These are phyloP conservation scores for Rhynchophorus ferrugineus DNA, from an alignment of 1,140 invertebrate genomes.

Conservation along the genomic window DNA sequence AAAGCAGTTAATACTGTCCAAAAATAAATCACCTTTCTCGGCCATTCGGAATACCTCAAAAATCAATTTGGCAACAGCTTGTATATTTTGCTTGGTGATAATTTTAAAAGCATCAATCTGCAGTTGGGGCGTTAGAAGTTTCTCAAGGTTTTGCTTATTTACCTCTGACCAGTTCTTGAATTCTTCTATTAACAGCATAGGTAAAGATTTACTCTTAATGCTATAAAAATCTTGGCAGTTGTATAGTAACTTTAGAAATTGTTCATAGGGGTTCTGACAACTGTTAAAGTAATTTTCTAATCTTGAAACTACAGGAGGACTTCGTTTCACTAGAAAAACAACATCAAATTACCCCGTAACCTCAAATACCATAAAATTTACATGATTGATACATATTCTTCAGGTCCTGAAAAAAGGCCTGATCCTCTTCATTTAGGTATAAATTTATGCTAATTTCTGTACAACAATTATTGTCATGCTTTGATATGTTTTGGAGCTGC, in stretches of 20 bases:
- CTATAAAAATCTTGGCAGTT: slow-evolving; percentile 51
- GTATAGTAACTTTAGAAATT: slow-evolving; percentile 47
- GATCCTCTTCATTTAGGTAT: slow-evolving; percentile 23
- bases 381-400: slow-evolving; percentile 28
- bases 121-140: slow-evolving; percentile 44
- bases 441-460: slow-evolving; percentile 23
- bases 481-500: slow-evolving; percentile 24
- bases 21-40: slow-evolving; percentile 45
- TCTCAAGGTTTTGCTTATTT: slow-evolving; percentile 33
- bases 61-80: slow-evolving; percentile 47
- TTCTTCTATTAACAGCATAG: slow-evolving; percentile 52
- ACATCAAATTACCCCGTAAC: background rate
- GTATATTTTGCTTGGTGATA: slow-evolving; percentile 47
- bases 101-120: slow-evolving; percentile 55
- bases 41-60: slow-evolving; percentile 47
- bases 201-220: slow-evolving; percentile 49
- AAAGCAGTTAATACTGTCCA: slow-evolving; percentile 47
- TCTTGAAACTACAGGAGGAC: slow-evolving; percentile 44
- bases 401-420: slow-evolving; percentile 23
- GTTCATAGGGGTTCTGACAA: slow-evolving; percentile 48
- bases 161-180: slow-evolving; percentile 45
- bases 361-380: slow-evolving; percentile 19
- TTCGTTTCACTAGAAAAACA: slow-evolving; percentile 47
- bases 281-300: slow-evolving; percentile 45
- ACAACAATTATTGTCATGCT: slow-evolving; percentile 33